A percentile compares a stretch with the other conserved stretches of the same genome.
Conservation (phyloP, 2,797 vertebrate species). For the Echiichthys vipera region DNA sequence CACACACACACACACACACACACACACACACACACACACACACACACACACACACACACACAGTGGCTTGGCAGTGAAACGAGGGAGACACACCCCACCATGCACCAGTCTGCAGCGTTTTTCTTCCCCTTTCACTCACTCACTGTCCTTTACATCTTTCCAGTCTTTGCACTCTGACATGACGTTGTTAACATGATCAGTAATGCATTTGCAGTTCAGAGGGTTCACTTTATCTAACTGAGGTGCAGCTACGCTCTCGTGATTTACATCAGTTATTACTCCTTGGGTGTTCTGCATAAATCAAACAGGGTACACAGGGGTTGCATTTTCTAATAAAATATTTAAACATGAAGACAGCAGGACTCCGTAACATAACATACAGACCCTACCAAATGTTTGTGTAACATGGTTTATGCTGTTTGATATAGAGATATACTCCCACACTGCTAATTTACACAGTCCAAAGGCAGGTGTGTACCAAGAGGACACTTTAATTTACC, state of each 20-base stretch:
- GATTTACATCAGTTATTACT: not conserved
- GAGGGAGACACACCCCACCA: slow-evolving; percentile 40
- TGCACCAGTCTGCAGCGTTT: slow-evolving; percentile 12
- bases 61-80: slow-evolving; percentile 33
- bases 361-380: not conserved
- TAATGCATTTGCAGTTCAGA: not conserved
- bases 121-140: slow-evolving; percentile 27
- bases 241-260: not conserved
- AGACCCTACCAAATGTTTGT: slow-evolving; percentile 11
- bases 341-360: slow-evolving; percentile 31
- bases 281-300: slow-evolving; percentile 14
- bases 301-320: not conserved
- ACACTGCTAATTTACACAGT: not conserved
- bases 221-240: not conserved
- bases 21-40: not conserved
- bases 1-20: slow-evolving; percentile 4
- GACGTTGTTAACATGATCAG: not conserved
- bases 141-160: not conserved
- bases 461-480: slow-evolving; percentile 1
- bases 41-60: slow-evolving; percentile 6
- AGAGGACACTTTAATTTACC: slow-evolving; percentile 23
- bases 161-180: slow-evolving; percentile 13
- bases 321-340: slow-evolving; percentile 22
- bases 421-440: slow-evolving; percentile 23
- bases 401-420: slow-evolving; percentile 10